A percentile compares a stretch with the other conserved stretches of the same genome.
These are phyloP conservation scores for Gastrophryne carolinensis DNA, from an alignment of 2,797 vertebrate species.

Conservation along the genomic window DNA sequence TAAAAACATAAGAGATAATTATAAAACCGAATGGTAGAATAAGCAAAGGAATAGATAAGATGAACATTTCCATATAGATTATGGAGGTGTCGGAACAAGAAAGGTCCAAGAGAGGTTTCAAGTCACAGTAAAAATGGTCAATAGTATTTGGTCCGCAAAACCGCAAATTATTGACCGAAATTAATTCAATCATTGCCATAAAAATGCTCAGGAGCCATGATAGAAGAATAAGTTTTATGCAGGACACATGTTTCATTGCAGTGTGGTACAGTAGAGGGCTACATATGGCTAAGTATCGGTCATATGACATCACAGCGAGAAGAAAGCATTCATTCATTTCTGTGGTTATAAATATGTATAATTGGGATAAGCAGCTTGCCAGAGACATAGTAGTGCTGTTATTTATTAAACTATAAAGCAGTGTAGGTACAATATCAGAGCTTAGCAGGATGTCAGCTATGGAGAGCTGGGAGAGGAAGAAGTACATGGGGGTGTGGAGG, in stretches of 20 bases:
- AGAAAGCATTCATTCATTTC: not conserved
- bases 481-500: slow-evolving; percentile 53
- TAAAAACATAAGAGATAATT: slow-evolving; percentile 35
- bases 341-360: not conserved
- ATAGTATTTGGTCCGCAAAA: not conserved
- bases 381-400: not conserved
- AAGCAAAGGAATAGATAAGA: not conserved
- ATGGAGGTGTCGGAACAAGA: not conserved
- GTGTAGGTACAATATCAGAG: slow-evolving; percentile 35
- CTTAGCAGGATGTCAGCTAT: slow-evolving; percentile 46
- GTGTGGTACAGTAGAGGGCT: not conserved
- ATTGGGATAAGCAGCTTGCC: not conserved
- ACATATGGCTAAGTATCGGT: slow-evolving; percentile 13
- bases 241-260: too few relatives aligned
- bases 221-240: not conserved
- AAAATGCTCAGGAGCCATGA: not conserved
- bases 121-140: slow-evolving; percentile 31
- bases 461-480: slow-evolving; percentile 54
- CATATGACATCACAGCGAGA: not conserved
- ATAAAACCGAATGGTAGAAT: not conserved
- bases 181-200: not conserved
- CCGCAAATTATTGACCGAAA: not conserved
- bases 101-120: not conserved
- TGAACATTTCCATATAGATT: not conserved
- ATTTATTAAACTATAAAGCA: slow-evolving; percentile 1